Conservation (phyloP, 2,888 invertebrate species). For the Eupsilia transversa region DNA sequence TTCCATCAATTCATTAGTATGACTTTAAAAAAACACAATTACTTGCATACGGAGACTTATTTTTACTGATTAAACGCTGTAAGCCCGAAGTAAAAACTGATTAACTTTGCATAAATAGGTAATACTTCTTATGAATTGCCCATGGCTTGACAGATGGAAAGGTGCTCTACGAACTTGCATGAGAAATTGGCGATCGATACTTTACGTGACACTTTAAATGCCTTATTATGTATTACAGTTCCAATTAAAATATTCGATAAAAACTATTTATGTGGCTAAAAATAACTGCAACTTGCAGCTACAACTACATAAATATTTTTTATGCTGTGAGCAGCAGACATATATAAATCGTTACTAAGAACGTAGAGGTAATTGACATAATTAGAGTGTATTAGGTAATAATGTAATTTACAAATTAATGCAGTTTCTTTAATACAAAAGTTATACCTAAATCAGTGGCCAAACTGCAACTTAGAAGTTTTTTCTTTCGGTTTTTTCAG, state of each 20-base stretch:
- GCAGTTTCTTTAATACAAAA: background rate
- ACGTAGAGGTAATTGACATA: background rate
- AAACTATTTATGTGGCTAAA: constrained; percentile 24
- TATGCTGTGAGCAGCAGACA: background rate
- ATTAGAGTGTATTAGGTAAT: background rate
- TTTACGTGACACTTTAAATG: constrained; percentile 46
- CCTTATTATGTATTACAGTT: constrained; percentile 27
- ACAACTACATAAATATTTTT: background rate
- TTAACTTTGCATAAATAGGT: constrained; percentile 46
- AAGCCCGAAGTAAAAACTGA: constrained; percentile 40
- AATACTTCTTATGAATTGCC: constrained; percentile 44
- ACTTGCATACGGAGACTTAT: background rate
- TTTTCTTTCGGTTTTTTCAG: background rate
- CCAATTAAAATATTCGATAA: constrained; percentile 49
- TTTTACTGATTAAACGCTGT: constrained; percentile 22
- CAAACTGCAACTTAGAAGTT: background rate
- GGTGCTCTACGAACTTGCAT: constrained; percentile 46
- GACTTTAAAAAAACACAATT: constrained; percentile 10
- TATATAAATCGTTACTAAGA: background rate
- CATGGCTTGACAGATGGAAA: constrained; percentile 49
- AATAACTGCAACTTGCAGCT: constrained; percentile 17
- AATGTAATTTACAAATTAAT: background rate
- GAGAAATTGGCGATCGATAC: constrained; percentile 47
- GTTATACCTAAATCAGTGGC: too few relatives aligned
- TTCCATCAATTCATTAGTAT: constrained; percentile 5